These are phyloP conservation scores for Diplodus puntazzo DNA, from an alignment of 2,797 vertebrate species.

Conservation along the genomic window DNA sequence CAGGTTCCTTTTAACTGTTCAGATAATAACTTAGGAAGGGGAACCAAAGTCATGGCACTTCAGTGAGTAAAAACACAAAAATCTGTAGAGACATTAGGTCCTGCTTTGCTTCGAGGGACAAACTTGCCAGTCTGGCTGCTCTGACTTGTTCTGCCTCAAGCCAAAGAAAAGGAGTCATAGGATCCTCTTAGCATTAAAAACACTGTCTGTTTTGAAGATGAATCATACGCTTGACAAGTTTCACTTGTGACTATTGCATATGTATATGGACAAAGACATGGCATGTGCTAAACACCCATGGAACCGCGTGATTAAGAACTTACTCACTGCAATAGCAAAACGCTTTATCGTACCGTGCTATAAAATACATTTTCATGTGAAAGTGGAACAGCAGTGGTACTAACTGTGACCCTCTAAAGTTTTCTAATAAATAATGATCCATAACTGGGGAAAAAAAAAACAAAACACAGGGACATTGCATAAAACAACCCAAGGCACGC, in stretches of 20 bases:
- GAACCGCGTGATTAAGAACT: slow-evolving; percentile 26
- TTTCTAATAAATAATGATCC: slow-evolving; percentile 74
- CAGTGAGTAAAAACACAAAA: slow-evolving; percentile 52
- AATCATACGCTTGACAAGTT: slow-evolving; percentile 26
- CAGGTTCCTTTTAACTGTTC: slow-evolving; percentile 32
- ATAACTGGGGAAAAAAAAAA: slow-evolving; percentile 22
- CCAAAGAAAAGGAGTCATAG: slow-evolving; percentile 32
- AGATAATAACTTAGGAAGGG: slow-evolving; percentile 44
- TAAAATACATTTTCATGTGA: slow-evolving; percentile 28
- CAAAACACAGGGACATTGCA: slow-evolving; percentile 58
- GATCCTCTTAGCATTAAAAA: slow-evolving; percentile 42
- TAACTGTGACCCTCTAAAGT: slow-evolving; percentile 27
- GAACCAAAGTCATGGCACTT: slow-evolving; percentile 69
- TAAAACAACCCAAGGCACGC: slow-evolving; percentile 80
- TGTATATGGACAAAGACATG: slow-evolving; percentile 37
- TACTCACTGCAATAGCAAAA: slow-evolving; percentile 45
- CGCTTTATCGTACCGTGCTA: slow-evolving; percentile 32
- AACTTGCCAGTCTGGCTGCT: slow-evolving; percentile 24
- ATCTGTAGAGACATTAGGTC: slow-evolving; percentile 5
- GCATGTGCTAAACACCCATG: slow-evolving; percentile 25
- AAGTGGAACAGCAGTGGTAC: slow-evolving; percentile 26
- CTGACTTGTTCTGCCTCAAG: slow-evolving; percentile 23
- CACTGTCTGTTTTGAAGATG: slow-evolving; percentile 31
- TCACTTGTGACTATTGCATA: slow-evolving; percentile 45
- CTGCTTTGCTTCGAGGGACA: slow-evolving; percentile 25